These are phyloP conservation scores for Lacerta bilineata DNA, from an alignment of 2,797 vertebrate species.

Conservation along the genomic window DNA sequence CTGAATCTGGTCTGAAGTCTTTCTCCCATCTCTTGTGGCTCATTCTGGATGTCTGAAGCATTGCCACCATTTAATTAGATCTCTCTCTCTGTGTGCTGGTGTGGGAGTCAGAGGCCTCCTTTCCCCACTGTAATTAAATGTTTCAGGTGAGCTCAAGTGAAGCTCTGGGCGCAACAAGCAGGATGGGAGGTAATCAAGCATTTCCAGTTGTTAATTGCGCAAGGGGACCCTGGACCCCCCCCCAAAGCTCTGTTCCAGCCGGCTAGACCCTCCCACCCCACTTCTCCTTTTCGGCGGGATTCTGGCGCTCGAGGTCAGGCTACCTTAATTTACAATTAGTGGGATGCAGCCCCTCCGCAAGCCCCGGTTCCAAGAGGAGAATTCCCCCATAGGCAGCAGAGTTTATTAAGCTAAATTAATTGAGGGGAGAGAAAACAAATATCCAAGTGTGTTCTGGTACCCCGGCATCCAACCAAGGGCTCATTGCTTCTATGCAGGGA, in stretches of 20 bases:
- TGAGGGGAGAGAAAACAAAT: constrained; percentile 45
- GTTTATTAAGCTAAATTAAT: constrained; percentile 53
- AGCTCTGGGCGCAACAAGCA: constrained; percentile 1
- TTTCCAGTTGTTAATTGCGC: constrained; percentile 10
- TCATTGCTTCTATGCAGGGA: fast-evolving
- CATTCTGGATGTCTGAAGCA: background rate
- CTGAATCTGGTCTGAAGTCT: background rate
- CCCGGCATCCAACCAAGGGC: background rate
- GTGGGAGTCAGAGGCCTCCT: background rate
- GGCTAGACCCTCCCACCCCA: constrained; percentile 2
- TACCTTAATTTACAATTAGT: background rate
- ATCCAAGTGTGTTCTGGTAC: background rate
- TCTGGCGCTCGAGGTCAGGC: fast-evolving
- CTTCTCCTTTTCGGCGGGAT: background rate
- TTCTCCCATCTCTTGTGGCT: background rate
- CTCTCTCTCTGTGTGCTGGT: background rate
- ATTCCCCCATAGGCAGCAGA: background rate
- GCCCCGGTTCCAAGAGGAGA: background rate
- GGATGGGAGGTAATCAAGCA: constrained; percentile 29
- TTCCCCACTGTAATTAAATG: constrained; percentile 55
- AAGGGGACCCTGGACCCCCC: background rate
- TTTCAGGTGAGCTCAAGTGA: constrained; percentile 36
- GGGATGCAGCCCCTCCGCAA: fast-evolving
- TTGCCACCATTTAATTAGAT: background rate
- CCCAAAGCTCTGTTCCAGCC: background rate